Evolutionary conservation across 2,888 invertebrate species (phyloP).

Genomic region (Philereme vetulata): DNA sequence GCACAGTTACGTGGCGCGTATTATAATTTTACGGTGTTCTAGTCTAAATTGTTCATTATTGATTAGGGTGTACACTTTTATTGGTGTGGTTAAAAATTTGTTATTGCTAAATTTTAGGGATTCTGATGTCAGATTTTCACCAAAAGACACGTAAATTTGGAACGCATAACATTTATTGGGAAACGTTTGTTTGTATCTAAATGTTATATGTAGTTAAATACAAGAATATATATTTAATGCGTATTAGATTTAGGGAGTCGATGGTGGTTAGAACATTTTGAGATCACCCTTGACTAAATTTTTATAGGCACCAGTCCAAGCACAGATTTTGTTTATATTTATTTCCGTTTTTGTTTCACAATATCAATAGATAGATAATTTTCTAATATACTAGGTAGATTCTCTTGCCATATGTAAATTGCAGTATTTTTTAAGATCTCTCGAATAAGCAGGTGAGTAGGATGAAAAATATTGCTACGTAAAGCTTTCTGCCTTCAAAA

Average conservation of each 20-base stretch:
- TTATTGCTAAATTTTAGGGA: constrained; percentile 13
- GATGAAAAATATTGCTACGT: neutral
- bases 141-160: neutral
- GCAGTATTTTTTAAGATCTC: constrained; percentile 26
- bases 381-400: constrained; percentile 27
- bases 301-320: neutral
- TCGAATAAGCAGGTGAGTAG: constrained; percentile 19
- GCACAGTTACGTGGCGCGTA: constrained; percentile 9
- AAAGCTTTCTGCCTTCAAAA: too few relatives aligned
- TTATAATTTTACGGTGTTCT: constrained; percentile 32
- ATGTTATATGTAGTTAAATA: neutral
- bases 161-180: too few relatives aligned
- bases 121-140: neutral
- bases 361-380: constrained; percentile 35
- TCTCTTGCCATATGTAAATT: constrained; percentile 41
- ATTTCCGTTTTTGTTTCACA: constrained; percentile 16
- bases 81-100: constrained; percentile 21
- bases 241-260: neutral
- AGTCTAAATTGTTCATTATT: constrained; percentile 36
- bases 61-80: constrained; percentile 18
- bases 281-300: neutral
- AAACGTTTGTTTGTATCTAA: too few relatives aligned
- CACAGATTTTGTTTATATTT: constrained; percentile 13
- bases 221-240: too few relatives aligned
- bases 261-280: neutral